A percentile compares a stretch with the other conserved stretches of the same genome.
phyloP scores from a whole-genome alignment of 2,797 vertebrate genomes.

The Antennarius maculatus region DNA sequence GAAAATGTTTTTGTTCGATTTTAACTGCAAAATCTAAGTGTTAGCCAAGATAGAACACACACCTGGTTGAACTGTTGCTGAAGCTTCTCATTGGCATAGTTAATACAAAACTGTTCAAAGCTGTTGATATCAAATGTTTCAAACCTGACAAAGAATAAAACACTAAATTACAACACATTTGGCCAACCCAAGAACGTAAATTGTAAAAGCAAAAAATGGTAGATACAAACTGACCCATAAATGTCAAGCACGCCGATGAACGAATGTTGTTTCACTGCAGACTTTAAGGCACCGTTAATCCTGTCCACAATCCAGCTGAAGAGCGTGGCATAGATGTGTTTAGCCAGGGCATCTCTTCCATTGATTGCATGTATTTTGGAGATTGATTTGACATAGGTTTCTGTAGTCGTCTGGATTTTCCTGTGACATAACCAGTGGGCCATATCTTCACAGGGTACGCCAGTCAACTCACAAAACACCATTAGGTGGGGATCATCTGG shows the following conservation, averaged over 20 bases:
- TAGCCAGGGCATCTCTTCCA: constrained; percentile 93
- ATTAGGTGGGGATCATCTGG: constrained; percentile 86
- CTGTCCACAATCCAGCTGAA: constrained; percentile 91
- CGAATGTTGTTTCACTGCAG: constrained; percentile 86
- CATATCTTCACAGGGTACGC: constrained; percentile 91
- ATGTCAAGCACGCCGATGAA: constrained; percentile 98
- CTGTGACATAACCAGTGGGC: constrained; percentile 94
- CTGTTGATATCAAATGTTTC: constrained; percentile 98
- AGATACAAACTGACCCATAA: constrained; percentile 86
- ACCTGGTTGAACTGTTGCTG: constrained; percentile 99
- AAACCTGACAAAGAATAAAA: constrained; percentile 81
- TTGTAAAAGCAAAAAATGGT: not conserved
- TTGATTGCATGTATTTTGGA: constrained; percentile 87
- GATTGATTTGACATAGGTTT: constrained; percentile 92
- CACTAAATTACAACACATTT: not conserved
- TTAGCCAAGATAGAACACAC: constrained; percentile 42
- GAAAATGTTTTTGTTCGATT: constrained; percentile 5
- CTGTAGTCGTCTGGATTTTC: constrained; percentile 89
- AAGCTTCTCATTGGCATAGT: constrained; percentile 98
- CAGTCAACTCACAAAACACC: constrained; percentile 93
- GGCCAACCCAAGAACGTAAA: not conserved
- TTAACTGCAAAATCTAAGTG: not conserved
- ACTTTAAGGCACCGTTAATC: constrained; percentile 89
- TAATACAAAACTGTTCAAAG: constrained; percentile 99
- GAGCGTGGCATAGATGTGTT: constrained; percentile 93